Evolutionary conservation across 2,797 vertebrate genomes (phyloP), one percentile per base, ranked within the genome.

Genomic region (Alcedo atthis): DNA sequence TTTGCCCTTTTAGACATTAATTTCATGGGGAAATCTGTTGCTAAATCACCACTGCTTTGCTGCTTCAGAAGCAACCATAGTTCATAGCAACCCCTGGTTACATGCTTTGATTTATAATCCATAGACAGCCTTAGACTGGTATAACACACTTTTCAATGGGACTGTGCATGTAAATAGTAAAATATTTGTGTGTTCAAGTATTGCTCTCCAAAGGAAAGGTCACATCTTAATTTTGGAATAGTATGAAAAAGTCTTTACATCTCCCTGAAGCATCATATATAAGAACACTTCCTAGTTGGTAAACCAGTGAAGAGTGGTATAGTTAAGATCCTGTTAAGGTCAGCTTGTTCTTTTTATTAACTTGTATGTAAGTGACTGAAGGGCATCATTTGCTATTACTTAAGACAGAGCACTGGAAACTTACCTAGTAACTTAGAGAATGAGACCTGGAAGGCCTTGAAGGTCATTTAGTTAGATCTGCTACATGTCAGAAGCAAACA

Each of bases 311-410:
- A 55, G 10, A 84, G 16, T 26, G 3, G 5, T 63, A 12, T 25
- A 53, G 48, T 57, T 64, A 33, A 73, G 69, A 84, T 75, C 89
- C 77, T 63, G 78, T 64, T 85, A 81, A 76, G 42, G 28, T 18
- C 24, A 81, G 19, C 84, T 87, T 82, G 25, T 85, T 83, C 42
- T 62, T 91, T 85, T 91, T 85, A 92, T 94, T 93, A 92, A 68
- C 33, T 79, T 49, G 11, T 45, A 35, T 55, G 15, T 58, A 82
- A 89, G 61, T 68, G 70, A 70, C 58, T 61, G 21, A 37, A 76
- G 25, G 59, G 26, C 81, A 89, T 37, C n/a, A 12, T 83, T 76
- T 92, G 81, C 30, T 89, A 5, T 76, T 62, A 61, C 14, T 81
- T 76, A 49, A 66, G 54, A 58, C 19, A 71, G 6, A 24, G 15